These are phyloP conservation scores for Tuta absoluta DNA, from an alignment of 2,888 invertebrate genomes.

Conservation along the genomic window DNA sequence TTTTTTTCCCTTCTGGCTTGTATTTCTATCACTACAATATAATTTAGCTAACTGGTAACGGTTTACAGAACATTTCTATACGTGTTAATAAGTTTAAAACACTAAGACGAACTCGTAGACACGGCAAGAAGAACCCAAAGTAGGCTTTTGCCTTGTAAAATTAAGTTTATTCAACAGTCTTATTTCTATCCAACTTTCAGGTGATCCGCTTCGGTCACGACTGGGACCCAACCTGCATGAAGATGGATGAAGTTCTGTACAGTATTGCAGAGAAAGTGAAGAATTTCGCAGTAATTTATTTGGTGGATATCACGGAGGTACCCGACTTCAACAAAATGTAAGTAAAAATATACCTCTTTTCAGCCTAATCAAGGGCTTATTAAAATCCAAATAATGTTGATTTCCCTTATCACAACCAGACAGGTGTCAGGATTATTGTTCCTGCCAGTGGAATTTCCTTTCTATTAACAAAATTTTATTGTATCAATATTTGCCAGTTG, in stretches of 20 bases:
- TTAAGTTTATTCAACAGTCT: neutral
- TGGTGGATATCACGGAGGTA: constrained; percentile 98
- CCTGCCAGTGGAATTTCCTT: too few species aligned
- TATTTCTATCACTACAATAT: neutral
- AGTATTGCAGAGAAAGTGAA: constrained; percentile 98
- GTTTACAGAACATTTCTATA: too few species aligned
- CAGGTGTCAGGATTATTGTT: too few species aligned
- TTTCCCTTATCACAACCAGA: too few species aligned
- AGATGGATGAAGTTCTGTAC: constrained; percentile 99
- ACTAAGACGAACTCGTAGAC: too few species aligned
- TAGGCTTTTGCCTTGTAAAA: neutral
- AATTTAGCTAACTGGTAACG: neutral
- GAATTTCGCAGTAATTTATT: constrained; percentile 98
- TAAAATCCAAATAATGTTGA: too few species aligned
- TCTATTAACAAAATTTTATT: too few species aligned
- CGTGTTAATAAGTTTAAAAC: too few species aligned
- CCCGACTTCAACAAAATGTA: constrained; percentile 99
- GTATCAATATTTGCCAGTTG: too few species aligned
- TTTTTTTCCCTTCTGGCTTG: neutral
- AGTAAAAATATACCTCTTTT: constrained; percentile 42
- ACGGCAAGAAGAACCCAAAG: neutral
- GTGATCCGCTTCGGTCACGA: constrained; percentile 99
- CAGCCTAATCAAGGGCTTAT: too few species aligned
- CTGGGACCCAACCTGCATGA: constrained; percentile 99
- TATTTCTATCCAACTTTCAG: constrained; percentile 64